phyloP scores from a whole-genome alignment of 2,888 invertebrate genomes.

The Therioaphis trifolii region DNA sequence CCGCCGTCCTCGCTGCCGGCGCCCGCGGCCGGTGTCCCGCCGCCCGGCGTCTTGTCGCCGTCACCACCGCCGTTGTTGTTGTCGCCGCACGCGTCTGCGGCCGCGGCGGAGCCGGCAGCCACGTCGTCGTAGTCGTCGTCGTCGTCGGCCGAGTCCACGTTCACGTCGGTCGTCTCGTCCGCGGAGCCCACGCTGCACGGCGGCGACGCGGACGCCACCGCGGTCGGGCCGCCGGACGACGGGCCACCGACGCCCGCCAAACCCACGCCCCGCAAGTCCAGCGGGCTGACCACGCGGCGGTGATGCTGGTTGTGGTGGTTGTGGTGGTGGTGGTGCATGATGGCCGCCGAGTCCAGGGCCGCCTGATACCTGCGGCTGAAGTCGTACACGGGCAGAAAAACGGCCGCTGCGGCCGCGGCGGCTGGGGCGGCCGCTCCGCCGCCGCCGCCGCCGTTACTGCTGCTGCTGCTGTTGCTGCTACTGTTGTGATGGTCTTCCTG shows the following conservation, averaged over 20 bases:
- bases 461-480: background rate
- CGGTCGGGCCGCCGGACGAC: slow-evolving; percentile 69
- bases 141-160: slow-evolving; percentile 69
- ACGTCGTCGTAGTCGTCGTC: slow-evolving; percentile 70
- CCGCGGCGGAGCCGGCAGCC: slow-evolving; percentile 67
- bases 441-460: background rate
- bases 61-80: slow-evolving; percentile 67
- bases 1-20: slow-evolving; percentile 65
- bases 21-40: slow-evolving; percentile 67
- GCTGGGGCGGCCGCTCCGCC: background rate
- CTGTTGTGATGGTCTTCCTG: slow-evolving; percentile 36
- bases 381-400: slow-evolving; percentile 57
- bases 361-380: slow-evolving; percentile 63
- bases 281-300: slow-evolving; percentile 66
- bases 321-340: background rate
- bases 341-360: slow-evolving; percentile 47
- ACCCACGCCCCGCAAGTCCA: slow-evolving; percentile 69
- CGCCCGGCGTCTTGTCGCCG: slow-evolving; percentile 69
- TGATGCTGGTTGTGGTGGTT: background rate
- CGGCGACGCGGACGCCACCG: slow-evolving; percentile 69
- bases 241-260: slow-evolving; percentile 65
- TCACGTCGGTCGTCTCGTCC: slow-evolving; percentile 68
- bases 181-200: slow-evolving; percentile 63
- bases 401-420: slow-evolving; percentile 27
- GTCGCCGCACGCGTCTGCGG: slow-evolving; percentile 42